Base-by-base conservation (phyloP, 2,797 vertebrate species). In the Poecilia gillii region DNA sequence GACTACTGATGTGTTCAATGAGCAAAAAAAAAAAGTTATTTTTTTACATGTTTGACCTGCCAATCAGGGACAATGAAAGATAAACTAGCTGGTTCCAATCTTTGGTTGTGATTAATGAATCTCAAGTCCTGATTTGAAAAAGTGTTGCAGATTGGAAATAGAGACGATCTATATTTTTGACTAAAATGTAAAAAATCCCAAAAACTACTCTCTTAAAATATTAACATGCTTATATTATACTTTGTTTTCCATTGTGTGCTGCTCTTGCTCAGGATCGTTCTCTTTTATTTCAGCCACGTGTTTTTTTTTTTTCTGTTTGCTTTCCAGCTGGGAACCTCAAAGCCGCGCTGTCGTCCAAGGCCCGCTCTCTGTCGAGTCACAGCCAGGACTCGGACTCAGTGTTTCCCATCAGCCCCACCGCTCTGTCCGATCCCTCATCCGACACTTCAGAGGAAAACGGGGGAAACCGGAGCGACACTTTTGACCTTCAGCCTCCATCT, bases 251-350 rank as follows among this genome's bases (percentile, higher is more conserved):
- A 46, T 14, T 9, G 25, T 14, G 23, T 71, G 41, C 41, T 46
- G 14, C 41, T 45, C 25, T 28, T 46, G 41, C 25, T 14, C 20
- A 14, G 39, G 13, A 28, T 3, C 25, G 7, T 23, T 71, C 36
- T 68, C 25, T 45, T 46, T 71, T 8, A 28, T 45, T 14, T 71
- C 12, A 70, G 36, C 39, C 23, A n/a, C 23, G 2, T 43, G 7
- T 39, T 66, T 66, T 20, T 25, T 41, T 11, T 55, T 57, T 75
- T 45, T 33, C 71, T n/a, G 79, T 59, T 70, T 84, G 3, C 55
- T 81, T 76, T 77, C 36, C 82, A 99, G 98, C 95, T n/a, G 96
- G 98, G 92, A 96, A 86, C 87, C 96, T 99, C 3, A 96, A 86
- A 45, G 82, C 90, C 1, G 86, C 96, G 5, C 90, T 99, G 84